These are phyloP conservation scores for Aramus guarauna DNA, from an alignment of 2,113 vertebrate genomes.

Conservation along the genomic window DNA sequence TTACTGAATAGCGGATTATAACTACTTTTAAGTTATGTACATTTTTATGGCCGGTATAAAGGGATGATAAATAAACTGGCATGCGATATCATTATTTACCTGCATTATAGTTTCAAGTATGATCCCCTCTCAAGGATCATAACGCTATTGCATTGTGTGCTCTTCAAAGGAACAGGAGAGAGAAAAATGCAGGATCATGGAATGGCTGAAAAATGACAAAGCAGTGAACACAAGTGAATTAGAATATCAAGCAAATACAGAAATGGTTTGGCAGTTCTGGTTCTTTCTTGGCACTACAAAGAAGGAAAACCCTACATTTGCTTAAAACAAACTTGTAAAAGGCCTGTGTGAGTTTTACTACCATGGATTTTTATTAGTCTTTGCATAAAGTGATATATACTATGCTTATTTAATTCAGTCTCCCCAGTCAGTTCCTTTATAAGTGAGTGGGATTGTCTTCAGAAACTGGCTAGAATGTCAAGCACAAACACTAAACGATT, in stretches of 20 bases:
- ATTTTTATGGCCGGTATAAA: neutral
- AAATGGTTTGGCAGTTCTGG: neutral
- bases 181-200: neutral
- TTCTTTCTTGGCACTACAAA: neutral
- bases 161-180: neutral
- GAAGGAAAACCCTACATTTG: neutral
- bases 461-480: neutral
- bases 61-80: neutral
- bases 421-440: neutral
- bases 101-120: neutral
- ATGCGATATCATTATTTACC: neutral
- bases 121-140: neutral
- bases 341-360: neutral
- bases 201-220: neutral
- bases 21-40: neutral
- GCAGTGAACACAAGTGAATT: neutral
- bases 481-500: neutral
- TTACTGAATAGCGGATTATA: neutral
- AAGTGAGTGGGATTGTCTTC: neutral
- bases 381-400: neutral
- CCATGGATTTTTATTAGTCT: neutral
- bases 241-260: neutral
- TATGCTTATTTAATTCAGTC: neutral
- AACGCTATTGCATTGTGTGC: fast-evolving
- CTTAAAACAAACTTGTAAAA: neutral